phyloP scores from a whole-genome alignment of 2,113 vertebrate genomes.

The Falcunculus frontatus region DNA sequence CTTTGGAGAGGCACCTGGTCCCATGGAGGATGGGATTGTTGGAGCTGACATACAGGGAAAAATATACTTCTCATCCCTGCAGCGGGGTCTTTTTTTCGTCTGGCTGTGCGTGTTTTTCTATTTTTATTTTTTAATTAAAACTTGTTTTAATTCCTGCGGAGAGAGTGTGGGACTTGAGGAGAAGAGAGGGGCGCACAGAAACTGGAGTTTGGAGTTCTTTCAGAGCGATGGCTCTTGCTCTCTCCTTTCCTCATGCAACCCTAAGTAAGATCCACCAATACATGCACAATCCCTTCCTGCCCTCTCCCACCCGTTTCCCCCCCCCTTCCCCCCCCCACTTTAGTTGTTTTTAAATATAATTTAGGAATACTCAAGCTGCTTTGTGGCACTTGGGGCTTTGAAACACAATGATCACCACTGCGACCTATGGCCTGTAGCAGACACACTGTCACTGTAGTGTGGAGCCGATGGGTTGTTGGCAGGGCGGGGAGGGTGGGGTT shows the following conservation, averaged over 20 bases:
- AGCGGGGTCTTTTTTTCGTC: background rate
- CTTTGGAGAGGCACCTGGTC: background rate
- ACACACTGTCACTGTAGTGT: slow-evolving; percentile 52
- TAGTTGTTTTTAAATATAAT: slow-evolving; percentile 45
- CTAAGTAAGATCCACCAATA: background rate
- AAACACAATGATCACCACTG: slow-evolving; percentile 37
- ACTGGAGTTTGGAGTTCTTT: background rate
- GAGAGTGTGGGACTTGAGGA: slow-evolving; percentile 48
- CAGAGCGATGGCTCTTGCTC: background rate
- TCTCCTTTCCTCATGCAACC: slow-evolving; percentile 7
- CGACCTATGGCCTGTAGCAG: slow-evolving; percentile 34
- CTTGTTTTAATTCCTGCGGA: slow-evolving; percentile 40
- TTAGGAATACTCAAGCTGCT: slow-evolving; percentile 52
- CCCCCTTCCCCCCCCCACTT: background rate
- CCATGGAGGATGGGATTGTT: background rate
- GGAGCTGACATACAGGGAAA: slow-evolving; percentile 30
- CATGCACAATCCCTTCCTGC: slow-evolving; percentile 43
- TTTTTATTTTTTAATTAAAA: slow-evolving; percentile 37
- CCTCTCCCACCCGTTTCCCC: background rate
- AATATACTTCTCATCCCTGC: slow-evolving; percentile 18
- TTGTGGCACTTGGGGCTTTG: slow-evolving; percentile 30
- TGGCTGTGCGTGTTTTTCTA: slow-evolving; percentile 54
- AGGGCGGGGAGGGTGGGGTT: slow-evolving; percentile 41
- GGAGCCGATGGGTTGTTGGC: slow-evolving; percentile 51
- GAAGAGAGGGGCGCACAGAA: slow-evolving; percentile 3